Conservation (phyloP, 2,888 invertebrate genomes). For the Eilema sororculum region DNA sequence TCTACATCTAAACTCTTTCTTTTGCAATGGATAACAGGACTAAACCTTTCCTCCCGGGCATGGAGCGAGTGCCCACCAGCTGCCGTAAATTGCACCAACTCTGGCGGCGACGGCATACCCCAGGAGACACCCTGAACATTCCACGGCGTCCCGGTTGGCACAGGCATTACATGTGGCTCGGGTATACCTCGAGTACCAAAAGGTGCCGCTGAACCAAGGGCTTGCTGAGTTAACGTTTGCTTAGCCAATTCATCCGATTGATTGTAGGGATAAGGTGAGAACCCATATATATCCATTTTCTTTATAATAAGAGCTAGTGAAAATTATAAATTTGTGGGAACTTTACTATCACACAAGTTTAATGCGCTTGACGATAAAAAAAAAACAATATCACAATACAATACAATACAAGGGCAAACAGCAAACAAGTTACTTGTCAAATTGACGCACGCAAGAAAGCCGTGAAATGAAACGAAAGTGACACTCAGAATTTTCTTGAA, state of each 20-base stretch:
- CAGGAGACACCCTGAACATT: conserved; percentile 85
- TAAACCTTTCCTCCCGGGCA: conserved; percentile 50
- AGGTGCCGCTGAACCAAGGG: conserved; percentile 63
- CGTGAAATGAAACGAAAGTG: no score
- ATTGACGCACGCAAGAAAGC: no score
- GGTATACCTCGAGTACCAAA: conserved; percentile 56
- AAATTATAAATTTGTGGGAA: conserved; percentile 21
- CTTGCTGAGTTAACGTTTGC: conserved; percentile 78
- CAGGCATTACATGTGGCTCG: conserved; percentile 74
- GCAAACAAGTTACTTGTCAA: no score
- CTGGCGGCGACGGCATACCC: conserved; percentile 79
- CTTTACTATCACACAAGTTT: conserved; percentile 23
- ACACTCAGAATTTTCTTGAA: no score
- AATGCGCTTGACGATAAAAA: conserved; percentile 36
- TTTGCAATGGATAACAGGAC: conserved; percentile 74
- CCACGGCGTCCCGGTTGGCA: conserved; percentile 82
- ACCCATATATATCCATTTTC: conserved; percentile 78
- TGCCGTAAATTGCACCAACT: conserved; percentile 81
- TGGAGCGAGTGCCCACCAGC: conserved; percentile 8
- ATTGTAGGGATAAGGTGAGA: conserved; percentile 69
- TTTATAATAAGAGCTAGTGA: conserved; percentile 6
- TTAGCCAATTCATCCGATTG: conserved; percentile 76
- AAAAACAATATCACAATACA: background rate
- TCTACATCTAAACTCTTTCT: conserved; percentile 79
- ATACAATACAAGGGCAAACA: no score